A percentile compares a stretch with the other conserved stretches of the same genome.
Conservation (phyloP, 2,888 invertebrate genomes). For the Leucozona laternaria region DNA sequence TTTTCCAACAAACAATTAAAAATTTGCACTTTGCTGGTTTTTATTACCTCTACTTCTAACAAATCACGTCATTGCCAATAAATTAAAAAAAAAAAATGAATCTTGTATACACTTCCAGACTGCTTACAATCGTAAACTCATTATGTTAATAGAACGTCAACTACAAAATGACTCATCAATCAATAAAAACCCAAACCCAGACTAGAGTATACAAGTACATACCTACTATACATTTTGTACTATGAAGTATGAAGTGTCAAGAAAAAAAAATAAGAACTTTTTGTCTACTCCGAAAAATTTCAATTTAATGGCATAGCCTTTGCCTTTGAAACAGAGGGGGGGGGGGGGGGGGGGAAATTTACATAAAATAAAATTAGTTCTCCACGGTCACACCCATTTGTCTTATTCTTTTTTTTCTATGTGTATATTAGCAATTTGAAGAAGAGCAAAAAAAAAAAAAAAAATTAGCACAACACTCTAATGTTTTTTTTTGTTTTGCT, state of each 20-base stretch:
- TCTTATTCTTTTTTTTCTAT: conserved; percentile 1
- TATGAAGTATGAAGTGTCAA: conserved; percentile 32
- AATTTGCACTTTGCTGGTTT: background rate
- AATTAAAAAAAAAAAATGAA: background rate
- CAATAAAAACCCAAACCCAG: conserved; percentile 15
- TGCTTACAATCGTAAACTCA: conserved; percentile 34
- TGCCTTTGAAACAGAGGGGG: background rate
- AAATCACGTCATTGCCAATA: conserved; percentile 33
- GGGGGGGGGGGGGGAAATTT: conserved; percentile 16
- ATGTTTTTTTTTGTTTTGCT: conserved; percentile 8
- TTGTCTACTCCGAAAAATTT: conserved; percentile 27
- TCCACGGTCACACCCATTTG: conserved; percentile 50
- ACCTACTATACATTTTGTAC: background rate
- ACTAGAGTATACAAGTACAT: background rate
- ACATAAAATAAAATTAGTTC: conserved; percentile 59
- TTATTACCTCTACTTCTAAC: background rate
- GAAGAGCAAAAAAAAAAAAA: conserved; percentile 8
- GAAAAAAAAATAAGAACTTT: conserved; percentile 9
- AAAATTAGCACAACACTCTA: conserved; percentile 64
- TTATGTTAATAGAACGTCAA: conserved; percentile 35
- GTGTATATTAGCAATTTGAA: conserved; percentile 41
- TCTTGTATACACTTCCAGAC: conserved; percentile 9
- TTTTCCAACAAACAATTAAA: background rate
- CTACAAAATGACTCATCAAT: conserved; percentile 42
- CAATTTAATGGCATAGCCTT: conserved; percentile 23